Base-by-base conservation (phyloP, 2,797 vertebrate species). In the Peromyscus eremicus region DNA sequence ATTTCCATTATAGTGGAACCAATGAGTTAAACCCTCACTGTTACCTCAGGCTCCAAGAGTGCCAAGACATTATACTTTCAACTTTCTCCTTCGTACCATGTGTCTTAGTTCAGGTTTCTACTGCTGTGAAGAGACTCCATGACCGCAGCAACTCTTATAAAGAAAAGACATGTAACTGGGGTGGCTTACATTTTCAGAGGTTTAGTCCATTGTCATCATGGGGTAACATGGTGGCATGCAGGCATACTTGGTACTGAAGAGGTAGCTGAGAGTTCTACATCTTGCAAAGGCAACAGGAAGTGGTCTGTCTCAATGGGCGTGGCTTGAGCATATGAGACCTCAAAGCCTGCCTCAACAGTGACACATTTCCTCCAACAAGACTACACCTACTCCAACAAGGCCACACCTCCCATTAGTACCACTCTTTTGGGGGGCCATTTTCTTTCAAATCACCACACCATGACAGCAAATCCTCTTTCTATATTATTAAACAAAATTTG, bases 1-100 rank as follows among this genome's bases (percentile, higher is more conserved):
- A 27, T 55, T 37, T 70, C 27, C 62, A 85, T 82, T 57, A 92
- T 14, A 16, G 77, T 27, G 76, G 68, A 93, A 85, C 66, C 86
- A 81, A 76, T 0, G 7, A 90, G 7, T 64, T 85, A 79, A 86
- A 89, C 46, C 32, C 87, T 97, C 85, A 75, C 77, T 88, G 34
- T 70, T 92, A 71, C 66, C 83, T 77, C 94, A 55, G n/a, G 76
- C 83, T 96, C 7, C 49, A 52, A 91, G 91, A 93, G 21, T 46
- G 6, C 52, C 71, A 90, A 70, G 62, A 37, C 34, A 71, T 57
- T 66, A 25, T 57, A 60, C 57, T 92, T 89, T 82, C 43, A 40
- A 76, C 60, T 79, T 77, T 86, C 46, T 71, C 6, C 64, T 57
- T 70, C 71, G 43, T 43, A 43, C 71, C 71, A 25, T 25, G 9